These are phyloP conservation scores for Umimayanthus kanabou DNA, from an alignment of 92 coral and sea anemone species.

Conservation along the genomic window DNA sequence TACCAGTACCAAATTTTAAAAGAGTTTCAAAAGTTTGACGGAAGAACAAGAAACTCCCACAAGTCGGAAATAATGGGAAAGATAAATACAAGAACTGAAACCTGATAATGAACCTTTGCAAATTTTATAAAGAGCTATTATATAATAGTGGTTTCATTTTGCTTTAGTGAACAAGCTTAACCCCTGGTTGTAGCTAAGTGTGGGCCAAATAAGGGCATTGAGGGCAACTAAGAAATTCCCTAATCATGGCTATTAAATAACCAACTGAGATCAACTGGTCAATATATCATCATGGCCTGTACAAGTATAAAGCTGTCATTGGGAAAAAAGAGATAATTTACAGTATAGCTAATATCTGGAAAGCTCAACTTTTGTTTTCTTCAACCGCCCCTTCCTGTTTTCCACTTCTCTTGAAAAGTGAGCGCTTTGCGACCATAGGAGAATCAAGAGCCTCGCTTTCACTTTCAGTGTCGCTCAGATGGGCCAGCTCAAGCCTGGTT, in stretches of 20 bases:
- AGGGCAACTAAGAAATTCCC: neutral
- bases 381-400: conserved; percentile 3
- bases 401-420: conserved; percentile 5
- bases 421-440: conserved; percentile 46
- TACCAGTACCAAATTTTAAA: too few relatives aligned
- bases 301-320: too few relatives aligned
- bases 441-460: conserved; percentile 79
- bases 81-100: too few relatives aligned
- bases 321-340: too few relatives aligned
- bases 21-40: too few relatives aligned
- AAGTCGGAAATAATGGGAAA: too few relatives aligned
- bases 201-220: neutral
- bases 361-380: conserved; percentile 16
- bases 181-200: neutral
- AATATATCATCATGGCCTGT: too few relatives aligned
- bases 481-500: conserved; percentile 68
- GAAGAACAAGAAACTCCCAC: too few relatives aligned
- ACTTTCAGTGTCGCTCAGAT: conserved; percentile 90
- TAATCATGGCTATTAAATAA: neutral
- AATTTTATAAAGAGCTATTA: neutral
- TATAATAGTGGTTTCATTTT: too few relatives aligned
- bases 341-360: neutral
- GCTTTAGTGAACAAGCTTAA: too few relatives aligned
- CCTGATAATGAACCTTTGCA: too few relatives aligned
- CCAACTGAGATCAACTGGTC: too few relatives aligned